Evolutionary conservation across 2,113 vertebrate species (phyloP).

Genomic region (Gila orcuttii): DNA sequence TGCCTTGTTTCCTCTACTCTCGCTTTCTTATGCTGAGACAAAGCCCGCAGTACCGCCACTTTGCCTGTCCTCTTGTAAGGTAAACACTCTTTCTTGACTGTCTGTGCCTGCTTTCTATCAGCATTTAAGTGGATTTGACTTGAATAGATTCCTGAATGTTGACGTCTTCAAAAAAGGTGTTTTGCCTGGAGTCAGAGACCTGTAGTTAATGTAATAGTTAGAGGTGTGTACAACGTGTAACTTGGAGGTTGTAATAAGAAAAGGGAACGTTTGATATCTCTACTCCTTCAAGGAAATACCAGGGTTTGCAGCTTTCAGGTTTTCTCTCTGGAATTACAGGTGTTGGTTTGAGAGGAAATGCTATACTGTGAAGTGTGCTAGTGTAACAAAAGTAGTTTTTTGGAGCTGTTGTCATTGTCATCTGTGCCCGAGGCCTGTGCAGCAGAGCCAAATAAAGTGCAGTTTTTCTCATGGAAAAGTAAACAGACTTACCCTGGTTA

Average conservation of each 20-base stretch:
- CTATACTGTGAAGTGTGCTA: neutral
- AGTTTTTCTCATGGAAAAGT: constrained; percentile 53
- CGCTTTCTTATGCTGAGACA: neutral
- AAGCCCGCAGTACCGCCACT: neutral
- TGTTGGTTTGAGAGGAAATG: neutral
- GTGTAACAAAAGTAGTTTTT: constrained; percentile 7
- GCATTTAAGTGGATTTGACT: constrained; percentile 24
- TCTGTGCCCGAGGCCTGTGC: constrained; percentile 25
- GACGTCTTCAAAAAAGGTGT: neutral
- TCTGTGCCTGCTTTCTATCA: constrained; percentile 48
- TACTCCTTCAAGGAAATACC: neutral
- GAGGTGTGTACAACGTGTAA: neutral
- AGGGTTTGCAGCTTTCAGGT: neutral
- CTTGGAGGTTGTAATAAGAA: neutral
- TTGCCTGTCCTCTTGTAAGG: constrained; percentile 33
- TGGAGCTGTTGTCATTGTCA: neutral
- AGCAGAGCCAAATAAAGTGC: constrained; percentile 32
- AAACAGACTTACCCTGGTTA: constrained; percentile 48
- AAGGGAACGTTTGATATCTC: neutral
- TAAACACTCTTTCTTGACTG: constrained; percentile 39
- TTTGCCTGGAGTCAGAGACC: neutral
- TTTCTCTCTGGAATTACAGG: neutral
- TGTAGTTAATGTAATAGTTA: constrained; percentile 26
- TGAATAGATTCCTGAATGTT: constrained; percentile 28
- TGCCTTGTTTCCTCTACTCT: constrained; percentile 3